Conservation (phyloP, 30 jellyfish, hydroid and myxozoan genomes). For the Aurelia sp. region DNA sequence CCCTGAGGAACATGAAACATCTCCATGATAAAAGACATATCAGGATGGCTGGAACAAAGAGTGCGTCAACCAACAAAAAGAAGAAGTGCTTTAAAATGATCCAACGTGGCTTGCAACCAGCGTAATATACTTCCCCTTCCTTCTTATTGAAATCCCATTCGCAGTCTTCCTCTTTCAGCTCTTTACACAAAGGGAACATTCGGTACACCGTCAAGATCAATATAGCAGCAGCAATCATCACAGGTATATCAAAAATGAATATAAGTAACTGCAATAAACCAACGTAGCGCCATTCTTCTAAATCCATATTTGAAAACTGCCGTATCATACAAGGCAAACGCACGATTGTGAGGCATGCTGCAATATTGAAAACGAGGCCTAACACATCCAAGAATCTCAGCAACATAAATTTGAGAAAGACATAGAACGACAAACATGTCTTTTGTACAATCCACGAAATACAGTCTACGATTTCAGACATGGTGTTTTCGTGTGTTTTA, state of each 20-base stretch:
- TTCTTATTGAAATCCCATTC: conserved; percentile 30
- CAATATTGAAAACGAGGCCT: conserved; percentile 79
- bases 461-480: conserved; percentile 94
- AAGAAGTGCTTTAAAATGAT: conserved; percentile 77
- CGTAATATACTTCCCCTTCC: conserved; percentile 37
- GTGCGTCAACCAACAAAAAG: conserved; percentile 55
- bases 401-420: conserved; percentile 59
- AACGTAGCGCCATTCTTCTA: conserved; percentile 76
- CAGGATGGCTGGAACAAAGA: conserved; percentile 83
- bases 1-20: conserved; percentile 60
- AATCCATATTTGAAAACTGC: conserved; percentile 48
- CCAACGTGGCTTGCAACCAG: conserved; percentile 69
- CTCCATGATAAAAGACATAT: conserved; percentile 91
- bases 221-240: conserved; percentile 58
- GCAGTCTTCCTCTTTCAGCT: conserved; percentile 49
- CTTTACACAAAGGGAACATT: conserved; percentile 64
- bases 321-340: conserved; percentile 82
- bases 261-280: conserved; percentile 82
- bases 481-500: neutral
- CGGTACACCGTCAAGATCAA: conserved; percentile 71
- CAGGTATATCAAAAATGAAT: conserved; percentile 74
- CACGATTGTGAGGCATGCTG: conserved; percentile 81
- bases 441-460: conserved; percentile 80
- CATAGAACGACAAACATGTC: conserved; percentile 75
- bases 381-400: conserved; percentile 83